A percentile compares a stretch with the other conserved stretches of the same genome.
Evolutionary conservation across 2,888 invertebrate species (phyloP).

Genomic region (Hirtodrosophila duncani): DNA sequence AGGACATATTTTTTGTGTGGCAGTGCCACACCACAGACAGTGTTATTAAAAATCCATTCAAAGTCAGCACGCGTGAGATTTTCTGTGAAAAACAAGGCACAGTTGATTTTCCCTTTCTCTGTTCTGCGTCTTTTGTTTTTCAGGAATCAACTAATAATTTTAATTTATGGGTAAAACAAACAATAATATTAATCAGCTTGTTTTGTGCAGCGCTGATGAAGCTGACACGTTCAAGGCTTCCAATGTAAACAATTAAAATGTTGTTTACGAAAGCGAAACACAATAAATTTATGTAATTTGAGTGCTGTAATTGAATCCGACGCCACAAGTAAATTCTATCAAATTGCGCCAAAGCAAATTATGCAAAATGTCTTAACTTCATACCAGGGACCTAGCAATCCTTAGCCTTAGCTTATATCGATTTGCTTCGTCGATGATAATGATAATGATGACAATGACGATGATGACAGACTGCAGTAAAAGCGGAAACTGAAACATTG

Average conservation of each 20-base stretch:
- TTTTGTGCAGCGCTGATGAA: conserved; percentile 13
- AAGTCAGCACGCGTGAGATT: conserved; percentile 42
- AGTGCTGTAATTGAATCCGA: no score
- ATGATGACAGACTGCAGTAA: conserved; percentile 15
- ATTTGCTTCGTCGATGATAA: conserved; percentile 14
- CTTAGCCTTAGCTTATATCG: conserved; percentile 36
- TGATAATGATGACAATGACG: conserved; percentile 10
- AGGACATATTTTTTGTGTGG: conserved; percentile 34
- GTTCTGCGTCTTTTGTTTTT: no score
- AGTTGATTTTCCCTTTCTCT: not conserved
- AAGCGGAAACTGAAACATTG: conserved; percentile 43
- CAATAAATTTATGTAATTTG: no score
- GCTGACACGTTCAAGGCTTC: no score
- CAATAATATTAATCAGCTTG: conserved; percentile 18
- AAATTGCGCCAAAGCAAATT: no score
- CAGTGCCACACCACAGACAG: conserved; percentile 47
- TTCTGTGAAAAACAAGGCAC: not conserved
- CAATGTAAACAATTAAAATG: conserved; percentile 10
- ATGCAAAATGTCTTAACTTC: conserved; percentile 25
- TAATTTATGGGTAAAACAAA: no score
- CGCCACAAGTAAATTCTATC: no score
- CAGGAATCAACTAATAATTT: no score
- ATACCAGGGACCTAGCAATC: conserved; percentile 36
- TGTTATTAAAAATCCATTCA: conserved; percentile 70
- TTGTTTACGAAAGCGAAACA: no score